Evolutionary conservation across 2,113 vertebrate species (phyloP), one percentile per base, ranked within the genome.

Genomic region (Lota lota): DNA sequence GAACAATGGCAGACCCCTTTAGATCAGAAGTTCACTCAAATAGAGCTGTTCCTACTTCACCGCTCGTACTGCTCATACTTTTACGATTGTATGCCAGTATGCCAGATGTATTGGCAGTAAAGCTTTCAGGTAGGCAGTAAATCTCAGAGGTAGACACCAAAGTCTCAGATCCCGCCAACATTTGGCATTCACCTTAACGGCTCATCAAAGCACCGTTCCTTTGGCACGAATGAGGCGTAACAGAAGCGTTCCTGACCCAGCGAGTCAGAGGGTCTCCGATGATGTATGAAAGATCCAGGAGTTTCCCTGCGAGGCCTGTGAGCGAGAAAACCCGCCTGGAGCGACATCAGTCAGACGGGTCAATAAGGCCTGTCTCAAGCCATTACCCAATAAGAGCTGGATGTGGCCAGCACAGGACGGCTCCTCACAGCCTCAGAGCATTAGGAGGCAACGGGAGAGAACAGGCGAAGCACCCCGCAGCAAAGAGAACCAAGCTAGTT

Each of bases 371-470:
- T 53, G 81, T 87, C 86, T 79, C 79, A 64, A 80, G 75, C 74
- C 74, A 90, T 90, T 91, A 88, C 73, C 83, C 84, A 86, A 84
- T 78, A 82, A 85, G 75, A 84, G 77, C 57, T 87, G 76, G 84
- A 89, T 70, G 78, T 75, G 76, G 74, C 77, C 51, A 18, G 10
- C 73, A 76, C 79, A 81, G 68, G 77, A 47, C 40, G 70, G 76
- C 78, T 70, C 82, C 81, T 64, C 61, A 64, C 71, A 75, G 77
- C 77, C 70, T 69, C 47, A 14, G 12, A 47, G 40, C 40, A 47
- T 47, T 8, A 14, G 40, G 40, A 47, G 40, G 40, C 40, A 47
- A 1, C 0, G 40, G 10, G 40, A 47, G 40, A 47, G 12, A 47
- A 11, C 10, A 11, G 40, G 10, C 8, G 40, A 2, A 11, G 28